Percentiles rank a stretch among this genome's conserved stretches.
Conservation (phyloP, 2,797 vertebrate species). For the Limosa lapponica region DNA sequence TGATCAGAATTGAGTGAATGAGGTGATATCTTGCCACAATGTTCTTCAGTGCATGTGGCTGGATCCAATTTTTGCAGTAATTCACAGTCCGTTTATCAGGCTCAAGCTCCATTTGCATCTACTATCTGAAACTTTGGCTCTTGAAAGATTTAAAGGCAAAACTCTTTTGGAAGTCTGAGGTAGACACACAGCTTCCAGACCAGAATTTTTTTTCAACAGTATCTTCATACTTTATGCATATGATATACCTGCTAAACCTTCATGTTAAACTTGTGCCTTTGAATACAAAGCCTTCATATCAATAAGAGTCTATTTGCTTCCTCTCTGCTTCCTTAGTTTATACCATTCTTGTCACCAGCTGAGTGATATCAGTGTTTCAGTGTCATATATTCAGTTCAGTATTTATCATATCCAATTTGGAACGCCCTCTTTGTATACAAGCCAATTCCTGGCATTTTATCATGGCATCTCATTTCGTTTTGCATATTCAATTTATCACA, state of each 20-base stretch:
- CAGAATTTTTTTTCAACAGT: neutral
- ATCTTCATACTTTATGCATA: neutral
- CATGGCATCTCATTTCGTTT: constrained; percentile 8
- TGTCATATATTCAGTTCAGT: neutral
- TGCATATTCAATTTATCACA: constrained; percentile 26
- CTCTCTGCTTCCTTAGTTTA: neutral
- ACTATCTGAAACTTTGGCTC: neutral
- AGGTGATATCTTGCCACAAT: neutral
- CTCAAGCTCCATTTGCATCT: neutral
- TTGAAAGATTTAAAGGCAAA: neutral
- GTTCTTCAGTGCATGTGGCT: neutral
- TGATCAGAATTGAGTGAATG: neutral
- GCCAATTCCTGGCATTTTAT: neutral
- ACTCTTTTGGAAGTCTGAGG: neutral
- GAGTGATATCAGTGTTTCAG: neutral
- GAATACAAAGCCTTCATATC: neutral
- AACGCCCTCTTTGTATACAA: neutral
- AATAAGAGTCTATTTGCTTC: neutral
- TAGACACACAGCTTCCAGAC: neutral
- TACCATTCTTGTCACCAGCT: neutral
- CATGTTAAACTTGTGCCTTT: neutral
- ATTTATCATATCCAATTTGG: constrained; percentile 15
- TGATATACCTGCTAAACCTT: neutral
- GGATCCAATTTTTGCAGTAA: neutral
- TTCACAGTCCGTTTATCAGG: neutral